Evolutionary conservation across 1,140 invertebrate genomes (phyloP).

Genomic region (Zaprionus vittiger): DNA sequence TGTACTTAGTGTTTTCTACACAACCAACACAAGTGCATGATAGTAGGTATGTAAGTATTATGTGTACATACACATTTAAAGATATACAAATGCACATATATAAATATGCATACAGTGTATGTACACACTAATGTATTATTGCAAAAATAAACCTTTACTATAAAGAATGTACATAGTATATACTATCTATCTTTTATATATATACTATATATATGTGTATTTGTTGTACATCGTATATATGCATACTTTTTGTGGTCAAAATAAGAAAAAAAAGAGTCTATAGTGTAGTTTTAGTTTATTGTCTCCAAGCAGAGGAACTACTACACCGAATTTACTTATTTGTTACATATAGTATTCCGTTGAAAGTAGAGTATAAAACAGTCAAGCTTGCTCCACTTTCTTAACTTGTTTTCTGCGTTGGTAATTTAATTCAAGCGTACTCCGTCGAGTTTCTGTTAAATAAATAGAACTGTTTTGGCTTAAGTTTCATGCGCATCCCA

Average conservation of each 20-base stretch:
- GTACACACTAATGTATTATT: no score
- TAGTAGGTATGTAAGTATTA: neutral
- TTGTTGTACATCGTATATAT: neutral
- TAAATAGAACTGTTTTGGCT: slow-evolving; percentile 81
- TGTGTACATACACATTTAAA: neutral
- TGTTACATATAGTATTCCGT: neutral
- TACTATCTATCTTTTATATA: no score
- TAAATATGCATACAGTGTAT: neutral
- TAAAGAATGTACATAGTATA: no score
- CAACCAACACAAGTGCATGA: neutral
- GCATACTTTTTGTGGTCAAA: neutral
- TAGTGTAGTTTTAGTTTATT: neutral
- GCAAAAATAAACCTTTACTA: no score
- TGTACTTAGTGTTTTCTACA: slow-evolving; percentile 15
- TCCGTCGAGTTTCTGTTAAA: slow-evolving; percentile 63
- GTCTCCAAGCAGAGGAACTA: no score
- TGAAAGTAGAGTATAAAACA: neutral
- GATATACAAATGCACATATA: neutral
- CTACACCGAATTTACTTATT: no score
- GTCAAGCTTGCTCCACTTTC: neutral
- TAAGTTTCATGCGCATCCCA: slow-evolving; percentile 55
- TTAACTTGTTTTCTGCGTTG: slow-evolving; percentile 36
- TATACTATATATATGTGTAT: no score
- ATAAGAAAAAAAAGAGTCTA: neutral
- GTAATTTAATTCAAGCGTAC: slow-evolving; percentile 83